A percentile compares a stretch with the other conserved stretches of the same genome.
Conservation (phyloP, 2,113 vertebrate species). For the Lonchura striata region DNA sequence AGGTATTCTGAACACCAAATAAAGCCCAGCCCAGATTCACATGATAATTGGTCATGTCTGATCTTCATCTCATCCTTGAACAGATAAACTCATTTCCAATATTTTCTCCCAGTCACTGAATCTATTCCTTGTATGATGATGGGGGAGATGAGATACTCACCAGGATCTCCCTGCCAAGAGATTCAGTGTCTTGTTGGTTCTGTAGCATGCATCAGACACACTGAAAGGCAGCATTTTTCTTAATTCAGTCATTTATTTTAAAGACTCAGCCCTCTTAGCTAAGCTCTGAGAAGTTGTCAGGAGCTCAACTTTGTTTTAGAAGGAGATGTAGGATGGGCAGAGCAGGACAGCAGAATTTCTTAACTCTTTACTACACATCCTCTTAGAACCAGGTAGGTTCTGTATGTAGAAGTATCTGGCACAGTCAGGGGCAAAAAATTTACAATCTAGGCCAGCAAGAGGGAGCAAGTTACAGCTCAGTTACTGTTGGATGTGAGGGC, state of each 20-base stretch:
- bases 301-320: neutral
- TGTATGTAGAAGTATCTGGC: neutral
- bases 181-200: neutral
- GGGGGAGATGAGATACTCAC: neutral
- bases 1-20: neutral
- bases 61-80: neutral
- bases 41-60: neutral
- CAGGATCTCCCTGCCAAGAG: neutral
- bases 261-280: neutral
- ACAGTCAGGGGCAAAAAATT: neutral
- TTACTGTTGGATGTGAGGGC: neutral
- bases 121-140: neutral
- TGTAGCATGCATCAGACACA: neutral
- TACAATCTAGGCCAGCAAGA: neutral
- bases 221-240: neutral
- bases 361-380: neutral
- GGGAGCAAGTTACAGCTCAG: neutral
- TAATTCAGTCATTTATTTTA: neutral
- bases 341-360: neutral
- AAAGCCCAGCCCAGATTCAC: neutral
- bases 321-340: neutral
- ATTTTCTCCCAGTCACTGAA: neutral
- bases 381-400: neutral
- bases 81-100: neutral
- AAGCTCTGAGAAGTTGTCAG: neutral